Base-by-base conservation (phyloP, 2,113 vertebrate species). In the Lycaon pictus region DNA sequence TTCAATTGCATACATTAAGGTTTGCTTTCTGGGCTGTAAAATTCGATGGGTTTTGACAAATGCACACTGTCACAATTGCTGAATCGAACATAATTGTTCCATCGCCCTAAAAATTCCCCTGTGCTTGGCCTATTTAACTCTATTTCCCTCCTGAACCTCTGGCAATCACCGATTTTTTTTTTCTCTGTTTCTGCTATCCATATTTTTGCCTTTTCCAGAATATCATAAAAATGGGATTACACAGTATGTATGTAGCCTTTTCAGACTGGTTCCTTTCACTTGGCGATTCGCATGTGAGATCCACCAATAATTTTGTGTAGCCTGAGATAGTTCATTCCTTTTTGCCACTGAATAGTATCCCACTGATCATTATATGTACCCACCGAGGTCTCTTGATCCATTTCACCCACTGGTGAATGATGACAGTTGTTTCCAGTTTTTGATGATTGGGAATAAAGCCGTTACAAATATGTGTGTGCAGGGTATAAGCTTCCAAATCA, bases 201-300 rank as follows among this genome's bases (percentile, higher is more conserved):
- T 65, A 82, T 62, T 85, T 86, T 35, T 22, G 17, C 43, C 48
- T 74, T 53, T 96, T 85, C 58, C 37, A 96, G 58, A 69, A 60
- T 81, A 37, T 71, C 48, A 32, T 71, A 79, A 56, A 63, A 67
- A 67, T 60, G 67, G 43, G 76, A 63, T 43, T 43, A 10, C 16
- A 19, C 0, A 0, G 58, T 19, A 8, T 11, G 12, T 23, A 86
- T 11, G 12, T 23, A 86, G 2, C 12, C 9, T 88, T 56, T 43
- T 19, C 12, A 55, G 48, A 37, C 79, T 4, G 90, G 17, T 1
- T 67, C 17, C 32, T 88, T 83, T 20, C 7, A 27, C 51, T 29
- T 37, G 43, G 55, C 4, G 3, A 15, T 13, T 37, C 8, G 16
- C 7, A 20, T 7, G 11, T 53, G 8, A 32, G 65, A 72, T 35